Base-by-base conservation (phyloP, 2,888 invertebrate species). In the Dryadula phaetusa region DNA sequence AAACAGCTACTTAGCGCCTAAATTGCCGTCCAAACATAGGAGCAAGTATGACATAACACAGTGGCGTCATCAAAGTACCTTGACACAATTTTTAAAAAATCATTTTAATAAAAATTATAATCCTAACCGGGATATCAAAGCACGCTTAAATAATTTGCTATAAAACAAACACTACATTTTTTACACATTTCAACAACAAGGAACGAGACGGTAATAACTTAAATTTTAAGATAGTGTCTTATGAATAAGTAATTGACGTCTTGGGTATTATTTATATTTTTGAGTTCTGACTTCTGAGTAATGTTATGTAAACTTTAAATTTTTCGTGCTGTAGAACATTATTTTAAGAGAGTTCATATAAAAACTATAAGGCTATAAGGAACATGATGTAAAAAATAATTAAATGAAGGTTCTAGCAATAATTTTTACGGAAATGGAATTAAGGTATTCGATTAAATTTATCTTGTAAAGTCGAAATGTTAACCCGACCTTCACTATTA, bases 31-130 rank as follows among this genome's bases (percentile, higher is more conserved):
- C 79, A 76, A 80, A 77, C 78, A 77, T 75, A 79, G 78, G 74
- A 74, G 80, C 84, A 80, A 82, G 81, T 83, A 81, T 90, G 89
- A 90, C 88, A 89, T 89, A 90, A 90, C 78, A 78, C 70, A 67
- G 72, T 88, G 89, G 82, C 88, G 89, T 90, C 90, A 90, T 79
- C 75, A 79, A 78, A 81, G 79, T 84, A 84, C 91, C 91, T 90
- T 90, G 90, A 87, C 89, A 88, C 70, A 62, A 62, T 67, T 82
- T 25, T 56, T 40, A n/a, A n/a, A n/a, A n/a, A n/a, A n/a, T 40
- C 20, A 37, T 20, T 37, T 37, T 37, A 54, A n/a, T 1, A 20
- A 12, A 46, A 8, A 16, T 16, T 10, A 3, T 8, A 40, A 37
- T 16, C 8, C 4, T 22, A 37, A 22, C 49, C 49, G n/a, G 49